Conservation (phyloP, 2,888 invertebrate species). For the Andrena praecox region DNA sequence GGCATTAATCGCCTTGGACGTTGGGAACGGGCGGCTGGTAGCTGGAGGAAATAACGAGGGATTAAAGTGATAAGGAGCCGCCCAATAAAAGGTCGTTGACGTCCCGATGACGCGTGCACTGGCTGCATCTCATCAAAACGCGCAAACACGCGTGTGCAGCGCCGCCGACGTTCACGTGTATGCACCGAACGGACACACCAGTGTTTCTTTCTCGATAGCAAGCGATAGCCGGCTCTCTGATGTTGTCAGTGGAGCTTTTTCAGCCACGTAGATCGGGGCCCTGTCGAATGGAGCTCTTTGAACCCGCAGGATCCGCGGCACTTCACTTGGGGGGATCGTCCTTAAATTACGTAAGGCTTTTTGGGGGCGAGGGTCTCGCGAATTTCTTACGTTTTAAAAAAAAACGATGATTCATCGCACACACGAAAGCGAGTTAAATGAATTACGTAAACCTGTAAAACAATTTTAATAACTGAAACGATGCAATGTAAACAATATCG, state of each 20-base stretch:
- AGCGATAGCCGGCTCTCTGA: not conserved
- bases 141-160: constrained; percentile 38
- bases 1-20: constrained; percentile 32
- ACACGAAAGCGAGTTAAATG: too few relatives aligned
- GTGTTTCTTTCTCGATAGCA: not conserved
- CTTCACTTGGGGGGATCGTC: too few relatives aligned
- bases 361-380: too few relatives aligned
- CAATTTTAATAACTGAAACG: too few relatives aligned
- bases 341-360: too few relatives aligned
- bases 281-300: not conserved
- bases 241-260: not conserved
- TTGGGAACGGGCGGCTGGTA: constrained; percentile 13
- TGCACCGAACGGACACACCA: not conserved
- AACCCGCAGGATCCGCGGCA: not conserved
- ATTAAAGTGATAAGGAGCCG: constrained; percentile 77
- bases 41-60: constrained; percentile 74
- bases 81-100: constrained; percentile 78
- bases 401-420: too few relatives aligned
- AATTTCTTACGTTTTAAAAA: not conserved
- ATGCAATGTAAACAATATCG: too few relatives aligned
- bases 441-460: too few relatives aligned
- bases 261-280: not conserved
- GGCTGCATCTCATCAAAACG: constrained; percentile 55
- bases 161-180: constrained; percentile 8
- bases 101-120: constrained; percentile 65